Conservation (phyloP, 2,888 invertebrate genomes). For the Leptogaster cylindrica region DNA sequence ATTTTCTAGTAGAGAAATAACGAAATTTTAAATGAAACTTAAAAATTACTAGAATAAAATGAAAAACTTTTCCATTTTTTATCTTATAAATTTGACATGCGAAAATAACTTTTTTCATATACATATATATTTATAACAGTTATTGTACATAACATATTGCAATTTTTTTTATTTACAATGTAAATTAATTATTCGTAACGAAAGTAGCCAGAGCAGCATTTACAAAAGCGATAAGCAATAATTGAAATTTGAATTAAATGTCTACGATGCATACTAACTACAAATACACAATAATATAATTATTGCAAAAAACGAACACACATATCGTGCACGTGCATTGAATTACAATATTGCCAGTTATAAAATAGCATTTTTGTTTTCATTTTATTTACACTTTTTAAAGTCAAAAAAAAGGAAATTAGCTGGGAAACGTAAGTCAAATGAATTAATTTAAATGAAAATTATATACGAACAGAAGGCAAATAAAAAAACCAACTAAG, state of each 20-base stretch:
- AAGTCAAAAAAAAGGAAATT: conserved; percentile 6
- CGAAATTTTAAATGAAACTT: too few species aligned
- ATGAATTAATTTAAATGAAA: conserved; percentile 15
- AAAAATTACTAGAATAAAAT: too few species aligned
- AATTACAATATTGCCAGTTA: conserved; percentile 6
- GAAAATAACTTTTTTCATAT: conserved; percentile 5
- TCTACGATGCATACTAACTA: conserved; percentile 13
- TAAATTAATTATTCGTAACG: not conserved
- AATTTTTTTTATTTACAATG: too few species aligned
- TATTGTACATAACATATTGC: too few species aligned
- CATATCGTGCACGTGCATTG: conserved; percentile 10
- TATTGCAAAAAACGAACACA: too few species aligned
- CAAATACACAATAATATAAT: too few species aligned
- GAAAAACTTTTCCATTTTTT: too few species aligned
- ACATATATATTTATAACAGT: conserved; percentile 4
- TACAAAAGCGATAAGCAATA: not conserved
- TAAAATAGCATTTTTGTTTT: conserved; percentile 14
- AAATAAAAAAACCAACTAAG: not conserved
- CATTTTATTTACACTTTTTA: conserved; percentile 1
- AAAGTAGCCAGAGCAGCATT: conserved; percentile 20
- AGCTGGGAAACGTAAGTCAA: conserved; percentile 4
- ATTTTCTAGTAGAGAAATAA: not conserved
- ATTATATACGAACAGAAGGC: conserved; percentile 4
- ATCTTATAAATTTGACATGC: conserved; percentile 8
- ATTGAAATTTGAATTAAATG: not conserved